These are phyloP conservation scores for Pontoporia blainvillei DNA, from an alignment of 2,113 vertebrate genomes.

Conservation along the genomic window DNA sequence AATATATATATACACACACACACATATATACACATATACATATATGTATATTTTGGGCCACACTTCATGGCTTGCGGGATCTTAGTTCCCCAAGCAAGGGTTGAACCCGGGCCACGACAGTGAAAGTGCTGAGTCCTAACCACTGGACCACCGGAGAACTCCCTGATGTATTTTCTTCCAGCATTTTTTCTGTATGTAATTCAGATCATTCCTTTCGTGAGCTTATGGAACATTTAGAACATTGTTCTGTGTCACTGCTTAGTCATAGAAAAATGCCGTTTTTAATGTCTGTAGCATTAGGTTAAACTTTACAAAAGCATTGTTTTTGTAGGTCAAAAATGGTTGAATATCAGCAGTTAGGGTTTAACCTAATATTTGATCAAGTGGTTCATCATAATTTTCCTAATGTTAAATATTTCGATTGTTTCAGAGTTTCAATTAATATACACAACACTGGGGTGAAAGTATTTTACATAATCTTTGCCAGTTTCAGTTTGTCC, in stretches of 20 bases:
- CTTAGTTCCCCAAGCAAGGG: neutral
- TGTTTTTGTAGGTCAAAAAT: neutral
- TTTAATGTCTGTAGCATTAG: neutral
- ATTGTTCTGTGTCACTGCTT: neutral
- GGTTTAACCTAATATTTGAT: neutral
- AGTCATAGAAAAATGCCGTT: neutral
- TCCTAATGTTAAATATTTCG: neutral
- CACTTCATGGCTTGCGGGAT: neutral
- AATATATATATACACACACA: too few species aligned
- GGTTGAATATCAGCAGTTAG: neutral
- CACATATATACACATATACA: too few species aligned
- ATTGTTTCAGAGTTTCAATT: neutral
- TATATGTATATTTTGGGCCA: too few species aligned
- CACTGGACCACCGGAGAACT: rapidly evolving
- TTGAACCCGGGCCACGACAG: rapidly evolving
- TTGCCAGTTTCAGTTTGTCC: neutral
- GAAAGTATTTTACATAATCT: neutral
- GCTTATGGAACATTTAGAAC: neutral
- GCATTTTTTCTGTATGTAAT: neutral
- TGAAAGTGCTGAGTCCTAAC: neutral
- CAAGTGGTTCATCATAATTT: neutral
- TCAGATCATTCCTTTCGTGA: neutral
- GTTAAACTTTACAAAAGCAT: neutral
- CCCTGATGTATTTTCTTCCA: neutral
- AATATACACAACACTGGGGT: neutral